Evolutionary conservation across 2,888 invertebrate species (phyloP).

Genomic region (Epinotia nisella): DNA sequence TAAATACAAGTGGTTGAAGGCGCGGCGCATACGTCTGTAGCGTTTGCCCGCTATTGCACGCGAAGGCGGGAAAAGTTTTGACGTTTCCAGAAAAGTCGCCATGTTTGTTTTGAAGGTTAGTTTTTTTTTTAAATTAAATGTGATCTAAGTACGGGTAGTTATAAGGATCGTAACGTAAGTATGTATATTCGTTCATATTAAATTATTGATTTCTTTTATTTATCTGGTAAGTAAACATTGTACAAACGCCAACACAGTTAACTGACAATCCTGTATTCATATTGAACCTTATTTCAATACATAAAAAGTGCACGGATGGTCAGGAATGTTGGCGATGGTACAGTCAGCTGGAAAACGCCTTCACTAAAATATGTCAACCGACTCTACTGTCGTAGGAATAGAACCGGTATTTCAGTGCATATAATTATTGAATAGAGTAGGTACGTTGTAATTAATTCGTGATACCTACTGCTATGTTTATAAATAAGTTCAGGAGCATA

Average conservation of each 20-base stretch:
- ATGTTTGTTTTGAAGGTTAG: conserved; percentile 81
- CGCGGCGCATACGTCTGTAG: conserved; percentile 69
- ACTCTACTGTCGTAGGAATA: too few species aligned
- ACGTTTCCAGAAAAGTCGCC: conserved; percentile 62
- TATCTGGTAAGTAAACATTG: not conserved
- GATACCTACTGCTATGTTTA: too few species aligned
- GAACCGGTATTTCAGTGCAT: too few species aligned
- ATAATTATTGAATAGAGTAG: too few species aligned
- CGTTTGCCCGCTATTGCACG: conserved; percentile 63
- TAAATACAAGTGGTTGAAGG: conserved; percentile 75
- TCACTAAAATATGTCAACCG: not conserved
- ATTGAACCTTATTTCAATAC: too few species aligned
- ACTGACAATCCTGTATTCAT: too few species aligned
- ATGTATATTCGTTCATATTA: not conserved
- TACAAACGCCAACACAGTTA: too few species aligned
- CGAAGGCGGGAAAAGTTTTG: conserved; percentile 74
- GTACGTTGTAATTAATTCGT: too few species aligned
- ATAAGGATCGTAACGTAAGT: not conserved
- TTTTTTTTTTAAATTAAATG: conserved; percentile 50
- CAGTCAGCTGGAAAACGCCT: not conserved
- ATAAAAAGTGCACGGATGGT: too few species aligned
- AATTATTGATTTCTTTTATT: not conserved
- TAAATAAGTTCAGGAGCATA: too few species aligned
- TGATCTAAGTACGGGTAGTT: not conserved
- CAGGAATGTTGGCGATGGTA: too few species aligned